Evolutionary conservation across 2,797 vertebrate genomes (phyloP), one percentile per base, ranked within the genome.

Genomic region (Centroberyx gerrardi): DNA sequence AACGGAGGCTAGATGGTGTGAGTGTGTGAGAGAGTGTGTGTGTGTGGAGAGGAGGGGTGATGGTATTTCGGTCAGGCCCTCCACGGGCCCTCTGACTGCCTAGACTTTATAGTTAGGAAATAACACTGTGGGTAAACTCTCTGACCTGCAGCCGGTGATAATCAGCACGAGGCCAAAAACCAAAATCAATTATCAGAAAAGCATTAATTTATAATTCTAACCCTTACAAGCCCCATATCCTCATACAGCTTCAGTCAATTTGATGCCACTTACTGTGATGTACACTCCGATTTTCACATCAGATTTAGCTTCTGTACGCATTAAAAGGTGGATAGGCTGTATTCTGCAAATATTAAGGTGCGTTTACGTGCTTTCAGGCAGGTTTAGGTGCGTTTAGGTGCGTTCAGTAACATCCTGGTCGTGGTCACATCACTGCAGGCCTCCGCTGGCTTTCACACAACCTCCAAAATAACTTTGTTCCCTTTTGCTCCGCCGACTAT

Each of bases 21-120:
- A 72, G 84, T 15, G 83, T 33, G 53, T 40, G 88, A 58, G 62
- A 49, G 73, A 51, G 76, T 75, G 69, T 48, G 72, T 22, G 71
- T 29, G 67, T 22, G 62, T 18, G 58, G 52, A 71, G 64, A 49
- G 72, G 82, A 54, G 79, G 79, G 87, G 53, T 85, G 80, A 29
- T 78, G 88, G 84, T 88, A 85, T 90, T 87, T 89, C 67, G 54
- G 55, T 66, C 74, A 62, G 80, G 74, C 46, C 78, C 77, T 79
- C 54, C 76, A 5, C 48, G 44, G 80, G 85, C 78, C 80, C 72
- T 85, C 70, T 78, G 81, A 74, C 85, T 80, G 77, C 78, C 78
- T 68, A 76, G 75, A 76, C 82, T 83, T 87, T 75, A 80, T 63
- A 87, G 81, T 78, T 22, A 74, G 58, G 64, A 87, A 88, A 87